A percentile compares a stretch with the other conserved stretches of the same genome.
phyloP scores from a whole-genome alignment of 2,113 vertebrate species.

The Eolophus roseicapilla region DNA sequence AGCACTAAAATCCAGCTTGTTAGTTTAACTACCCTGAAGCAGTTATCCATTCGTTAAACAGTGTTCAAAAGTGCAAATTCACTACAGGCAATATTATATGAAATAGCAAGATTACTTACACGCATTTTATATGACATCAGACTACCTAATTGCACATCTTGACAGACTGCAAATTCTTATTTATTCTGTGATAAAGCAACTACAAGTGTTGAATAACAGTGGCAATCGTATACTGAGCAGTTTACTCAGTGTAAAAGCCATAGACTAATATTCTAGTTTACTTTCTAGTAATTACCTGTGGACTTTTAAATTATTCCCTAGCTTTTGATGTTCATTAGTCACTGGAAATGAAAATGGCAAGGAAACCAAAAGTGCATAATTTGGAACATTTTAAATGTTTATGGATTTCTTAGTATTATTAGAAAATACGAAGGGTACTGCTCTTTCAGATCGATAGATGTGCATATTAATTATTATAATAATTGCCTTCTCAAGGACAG shows the following conservation, averaged over 20 bases:
- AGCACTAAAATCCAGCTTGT: background rate
- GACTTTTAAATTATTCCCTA: conserved; percentile 34
- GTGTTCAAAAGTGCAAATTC: background rate
- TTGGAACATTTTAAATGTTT: conserved; percentile 46
- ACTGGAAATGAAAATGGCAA: conserved; percentile 54
- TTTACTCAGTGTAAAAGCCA: background rate
- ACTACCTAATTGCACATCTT: background rate
- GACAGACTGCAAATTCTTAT: conserved; percentile 15
- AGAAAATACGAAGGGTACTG: conserved; percentile 9
- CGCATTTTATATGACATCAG: background rate
- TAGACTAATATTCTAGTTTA: conserved; percentile 38
- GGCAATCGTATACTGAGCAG: background rate
- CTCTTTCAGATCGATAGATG: conserved; percentile 17
- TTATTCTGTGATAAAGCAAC: conserved; percentile 61
- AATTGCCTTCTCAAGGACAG: background rate
- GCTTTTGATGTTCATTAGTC: conserved; percentile 43
- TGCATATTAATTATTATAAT: conserved; percentile 4
- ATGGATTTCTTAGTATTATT: conserved; percentile 58
- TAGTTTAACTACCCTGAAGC: background rate
- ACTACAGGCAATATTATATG: background rate
- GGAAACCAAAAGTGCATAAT: conserved; percentile 18
- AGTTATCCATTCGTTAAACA: background rate
- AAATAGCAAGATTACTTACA: background rate
- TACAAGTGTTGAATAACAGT: conserved; percentile 37
- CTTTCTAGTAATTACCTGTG: conserved; percentile 53